phyloP scores from a whole-genome alignment of 2,888 invertebrate genomes.

The Latheticus oryzae region DNA sequence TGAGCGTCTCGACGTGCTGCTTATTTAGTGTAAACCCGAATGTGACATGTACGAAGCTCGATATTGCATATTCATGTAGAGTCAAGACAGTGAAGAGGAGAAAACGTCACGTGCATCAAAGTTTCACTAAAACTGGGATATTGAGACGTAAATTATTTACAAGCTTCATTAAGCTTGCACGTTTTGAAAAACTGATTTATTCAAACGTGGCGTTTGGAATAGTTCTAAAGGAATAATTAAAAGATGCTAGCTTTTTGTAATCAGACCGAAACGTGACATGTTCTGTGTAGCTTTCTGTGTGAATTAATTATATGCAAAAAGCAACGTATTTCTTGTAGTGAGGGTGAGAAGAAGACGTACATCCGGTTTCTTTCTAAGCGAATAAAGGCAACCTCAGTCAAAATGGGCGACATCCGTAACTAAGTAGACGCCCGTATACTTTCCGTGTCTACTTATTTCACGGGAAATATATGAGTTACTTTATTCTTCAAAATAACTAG shows the following conservation, averaged over 20 bases:
- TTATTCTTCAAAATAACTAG: conserved; percentile 52
- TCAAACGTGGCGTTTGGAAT: neutral
- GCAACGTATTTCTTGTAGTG: conserved; percentile 38
- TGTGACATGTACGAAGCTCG: conserved; percentile 3
- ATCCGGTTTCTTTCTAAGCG: conserved; percentile 46
- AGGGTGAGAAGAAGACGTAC: conserved; percentile 44
- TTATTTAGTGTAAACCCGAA: conserved; percentile 1
- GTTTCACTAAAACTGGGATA: conserved; percentile 23
- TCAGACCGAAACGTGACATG: conserved; percentile 33
- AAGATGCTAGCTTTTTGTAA: conserved; percentile 2
- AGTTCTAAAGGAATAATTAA: conserved; percentile 9
- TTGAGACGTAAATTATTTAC: conserved; percentile 23
- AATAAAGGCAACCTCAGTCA: conserved; percentile 45
- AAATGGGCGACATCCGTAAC: conserved; percentile 53
- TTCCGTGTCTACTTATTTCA: conserved; percentile 53
- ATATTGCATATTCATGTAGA: conserved; percentile 27
- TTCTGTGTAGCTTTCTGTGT: conserved; percentile 32
- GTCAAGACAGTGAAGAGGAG: conserved; percentile 14
- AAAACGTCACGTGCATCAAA: conserved; percentile 34
- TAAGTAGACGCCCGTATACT: conserved; percentile 52
- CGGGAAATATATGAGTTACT: conserved; percentile 50
- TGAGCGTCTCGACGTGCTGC: conserved; percentile 7
- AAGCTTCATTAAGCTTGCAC: conserved; percentile 14
- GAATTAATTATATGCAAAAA: conserved; percentile 50
- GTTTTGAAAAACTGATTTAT: conserved; percentile 12